Base-by-base conservation (phyloP, 1,140 invertebrate genomes). In the Linepithema humile region DNA sequence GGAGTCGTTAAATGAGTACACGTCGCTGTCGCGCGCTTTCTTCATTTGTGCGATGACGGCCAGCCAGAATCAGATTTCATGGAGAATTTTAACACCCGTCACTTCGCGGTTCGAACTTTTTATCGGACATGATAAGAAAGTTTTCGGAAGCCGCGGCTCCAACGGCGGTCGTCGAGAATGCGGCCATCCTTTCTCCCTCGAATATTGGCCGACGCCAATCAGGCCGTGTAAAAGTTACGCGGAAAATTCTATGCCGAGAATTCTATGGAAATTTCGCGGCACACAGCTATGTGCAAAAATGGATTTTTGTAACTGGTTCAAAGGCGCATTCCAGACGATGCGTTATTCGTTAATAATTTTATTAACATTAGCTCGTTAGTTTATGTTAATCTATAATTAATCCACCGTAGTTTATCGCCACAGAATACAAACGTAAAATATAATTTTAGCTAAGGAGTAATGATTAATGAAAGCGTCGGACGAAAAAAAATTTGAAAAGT, bases 91-190 rank as follows among this genome's bases (percentile, higher is more conserved):
- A 23, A 3, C n/a, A 0, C 12, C 73, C 48, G 48, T 70, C 64
- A 69, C 48, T 70, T 70, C 38, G 64, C 64, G 64, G 48, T 55
- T 55, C 48, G 23, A 70, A 80, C 75, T 70, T 80, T 80, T 70
- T 70, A 70, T 80, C 75, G 35, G 43, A 82, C 59, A 23, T 55
- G 78, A 85, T 32, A 69, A 82, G 70, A 74, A 82, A 72, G 78
- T 73, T 74, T 60, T 60, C 53, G 69, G 32, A 60, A 70, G 40
- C 78, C 69, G 57, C 40, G 65, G 53, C 48, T 40, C 73, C 73
- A 77, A 62, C 60, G 65, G 75, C 48, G 77, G 73, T 64, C 83
- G 72, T 59, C 73, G 82, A 55, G 73, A 83, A 83, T 78, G 73
- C 73, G 60, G 72, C 48, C 26, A 32, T 29, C 59, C 38, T 55